These are phyloP conservation scores for Grammomys surdaster DNA, from an alignment of 2,113 vertebrate species.

Conservation along the genomic window DNA sequence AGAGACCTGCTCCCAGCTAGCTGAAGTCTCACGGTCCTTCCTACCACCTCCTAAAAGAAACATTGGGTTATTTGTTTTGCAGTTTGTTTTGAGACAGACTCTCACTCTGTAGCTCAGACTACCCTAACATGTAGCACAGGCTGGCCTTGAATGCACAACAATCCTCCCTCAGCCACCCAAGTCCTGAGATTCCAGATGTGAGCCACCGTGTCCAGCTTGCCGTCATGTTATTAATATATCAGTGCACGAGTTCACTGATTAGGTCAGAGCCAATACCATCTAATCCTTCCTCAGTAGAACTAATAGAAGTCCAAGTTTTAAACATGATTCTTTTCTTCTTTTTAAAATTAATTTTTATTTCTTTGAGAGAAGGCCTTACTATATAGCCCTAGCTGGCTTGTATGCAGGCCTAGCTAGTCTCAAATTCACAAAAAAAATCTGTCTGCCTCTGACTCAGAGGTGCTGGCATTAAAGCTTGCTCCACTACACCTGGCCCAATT, in stretches of 20 bases:
- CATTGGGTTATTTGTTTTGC: background rate
- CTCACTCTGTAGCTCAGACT: background rate
- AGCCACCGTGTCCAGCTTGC: background rate
- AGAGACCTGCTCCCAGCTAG: background rate
- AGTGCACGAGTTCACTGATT: background rate
- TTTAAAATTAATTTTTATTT: background rate
- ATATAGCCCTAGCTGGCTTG: background rate
- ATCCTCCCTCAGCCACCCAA: background rate
- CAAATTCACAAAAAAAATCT: background rate
- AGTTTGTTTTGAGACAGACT: background rate
- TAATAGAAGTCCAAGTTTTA: background rate
- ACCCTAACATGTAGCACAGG: background rate
- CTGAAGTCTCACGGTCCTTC: background rate
- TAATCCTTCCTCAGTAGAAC: background rate
- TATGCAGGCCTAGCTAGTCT: background rate
- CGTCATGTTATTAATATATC: background rate
- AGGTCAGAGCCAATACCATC: background rate
- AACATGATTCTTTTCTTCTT: background rate
- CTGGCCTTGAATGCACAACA: background rate
- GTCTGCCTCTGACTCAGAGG: background rate
- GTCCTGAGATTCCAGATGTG: background rate
- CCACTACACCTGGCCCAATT: too few species aligned
- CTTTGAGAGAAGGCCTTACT: background rate
- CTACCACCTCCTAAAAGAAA: background rate
- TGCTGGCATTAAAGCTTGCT: background rate